Evolutionary conservation across 2,888 invertebrate species (phyloP).

Genomic region (Agrotis ipsilon): DNA sequence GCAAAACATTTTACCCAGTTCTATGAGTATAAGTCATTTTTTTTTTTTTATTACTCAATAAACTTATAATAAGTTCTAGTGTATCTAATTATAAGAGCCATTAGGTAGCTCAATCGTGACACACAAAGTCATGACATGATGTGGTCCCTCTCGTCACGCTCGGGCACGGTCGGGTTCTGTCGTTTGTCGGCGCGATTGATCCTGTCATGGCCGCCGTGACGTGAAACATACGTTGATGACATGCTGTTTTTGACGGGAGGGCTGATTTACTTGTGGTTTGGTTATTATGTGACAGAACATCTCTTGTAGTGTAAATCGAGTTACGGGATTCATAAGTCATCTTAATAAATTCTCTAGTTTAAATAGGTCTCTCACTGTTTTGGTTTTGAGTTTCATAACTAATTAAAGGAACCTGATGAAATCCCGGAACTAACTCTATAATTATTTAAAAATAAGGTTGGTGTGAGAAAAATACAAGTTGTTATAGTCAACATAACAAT

Average conservation of each 20-base stretch:
- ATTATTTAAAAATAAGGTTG: background rate
- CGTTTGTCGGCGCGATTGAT: slow-evolving; percentile 67
- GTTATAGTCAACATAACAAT: background rate
- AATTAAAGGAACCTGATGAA: background rate
- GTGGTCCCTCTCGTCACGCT: slow-evolving; percentile 38
- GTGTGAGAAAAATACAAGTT: background rate
- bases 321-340: background rate
- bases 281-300: slow-evolving; percentile 10
- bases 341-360: background rate
- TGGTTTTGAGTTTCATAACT: background rate
- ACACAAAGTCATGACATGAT: slow-evolving; percentile 53
- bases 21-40: no score
- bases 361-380: no score
- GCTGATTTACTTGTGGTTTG: slow-evolving; percentile 19
- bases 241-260: slow-evolving; percentile 19
- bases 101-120: slow-evolving; percentile 59
- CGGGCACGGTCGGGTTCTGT: slow-evolving; percentile 40
- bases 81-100: slow-evolving; percentile 52
- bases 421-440: background rate
- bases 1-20: no score
- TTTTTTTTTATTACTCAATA: background rate
- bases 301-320: background rate
- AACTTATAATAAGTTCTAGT: slow-evolving; percentile 11
- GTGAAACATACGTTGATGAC: slow-evolving; percentile 45
- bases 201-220: slow-evolving; percentile 60